Evolutionary conservation across 2,888 invertebrate species (phyloP).

Genomic region (Dryococelus australis): DNA sequence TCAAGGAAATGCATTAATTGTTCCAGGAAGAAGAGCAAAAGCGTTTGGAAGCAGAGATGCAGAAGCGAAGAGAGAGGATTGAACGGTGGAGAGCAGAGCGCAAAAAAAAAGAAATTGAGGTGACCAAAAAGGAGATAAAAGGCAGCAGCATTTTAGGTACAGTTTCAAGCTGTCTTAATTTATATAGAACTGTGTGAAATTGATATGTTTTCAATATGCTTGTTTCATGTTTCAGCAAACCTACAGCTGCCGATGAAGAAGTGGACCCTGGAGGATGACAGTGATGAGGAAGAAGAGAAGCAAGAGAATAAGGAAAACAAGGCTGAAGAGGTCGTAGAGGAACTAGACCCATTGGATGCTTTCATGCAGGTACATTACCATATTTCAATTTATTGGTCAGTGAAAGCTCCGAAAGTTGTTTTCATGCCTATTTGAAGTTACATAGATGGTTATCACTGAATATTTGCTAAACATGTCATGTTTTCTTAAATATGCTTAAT

Average conservation of each 20-base stretch:
- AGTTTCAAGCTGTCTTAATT: neutral
- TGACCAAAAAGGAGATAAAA: slow-evolving; percentile 79
- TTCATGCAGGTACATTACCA: slow-evolving; percentile 82
- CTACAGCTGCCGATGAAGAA: slow-evolving; percentile 75
- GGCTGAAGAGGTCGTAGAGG: slow-evolving; percentile 73
- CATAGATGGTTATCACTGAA: too few relatives aligned
- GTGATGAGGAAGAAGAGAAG: slow-evolving; percentile 82
- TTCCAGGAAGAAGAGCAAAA: slow-evolving; percentile 86
- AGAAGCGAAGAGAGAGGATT: slow-evolving; percentile 91
- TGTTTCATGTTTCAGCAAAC: slow-evolving; percentile 58
- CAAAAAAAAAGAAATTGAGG: slow-evolving; percentile 85
- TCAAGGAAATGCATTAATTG: neutral
- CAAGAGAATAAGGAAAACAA: slow-evolving; percentile 50
- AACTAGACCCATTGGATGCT: slow-evolving; percentile 95
- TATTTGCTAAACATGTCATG: too few relatives aligned
- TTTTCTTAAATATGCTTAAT: too few relatives aligned
- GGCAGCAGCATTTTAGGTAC: slow-evolving; percentile 61
- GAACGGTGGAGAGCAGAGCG: slow-evolving; percentile 96
- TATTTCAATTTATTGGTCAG: slow-evolving; percentile 53
- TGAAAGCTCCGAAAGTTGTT: too few relatives aligned
- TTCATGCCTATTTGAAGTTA: too few relatives aligned
- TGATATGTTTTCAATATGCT: neutral
- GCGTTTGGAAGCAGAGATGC: slow-evolving; percentile 93
- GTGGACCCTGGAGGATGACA: slow-evolving; percentile 97
- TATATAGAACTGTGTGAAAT: neutral